Base-by-base conservation (phyloP, 2,797 vertebrate species). In the Lepilemur septentrionalis region DNA sequence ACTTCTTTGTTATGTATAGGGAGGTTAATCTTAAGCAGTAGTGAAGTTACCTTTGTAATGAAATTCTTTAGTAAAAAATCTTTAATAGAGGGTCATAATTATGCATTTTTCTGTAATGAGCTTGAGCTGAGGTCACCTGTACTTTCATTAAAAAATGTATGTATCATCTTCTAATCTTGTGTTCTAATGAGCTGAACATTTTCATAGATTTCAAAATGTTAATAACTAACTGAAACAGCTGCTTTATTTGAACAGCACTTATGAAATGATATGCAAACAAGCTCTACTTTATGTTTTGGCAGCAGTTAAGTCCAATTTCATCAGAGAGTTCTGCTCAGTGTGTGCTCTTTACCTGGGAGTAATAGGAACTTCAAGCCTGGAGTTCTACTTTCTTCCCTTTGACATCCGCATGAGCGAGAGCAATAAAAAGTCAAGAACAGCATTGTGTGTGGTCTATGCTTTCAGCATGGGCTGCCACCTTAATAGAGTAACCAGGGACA, bases 311-410 rank as follows among this genome's bases (percentile, higher is more conserved):
- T 86, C 93, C 75, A 91, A 17, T 50, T 93, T 97, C 25, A 91
- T 98, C 28, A 97, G 52, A 18, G 98, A 99, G 79, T 99, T 99
- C 96, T 98, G 98, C 93, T 94, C 97, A 48, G 3, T 63, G 81
- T 96, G 96, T 75, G 96, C 75, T 20, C n/a, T 99, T 73, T 97
- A 94, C 94, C 97, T 99, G 97, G 97, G 96, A 94, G 67, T 98
- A 30, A 98, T 96, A 94, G 96, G 97, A 95, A 92, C 94, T 96
- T 97, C 98, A 85, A 20, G 5, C 59, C 97, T 99, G 79, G 97
- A 97, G n/a, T 93, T 99, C 92, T 95, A 98, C 89, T 99, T 99
- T 97, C 98, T 99, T 96, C 99, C 99, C 84, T 99, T 99, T 98
- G 83, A 93, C 52, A 97, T 97, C 41, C 98, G 98, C 82, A 98